Percentiles rank a stretch among this genome's conserved stretches.
Conservation (phyloP, 2,888 invertebrate genomes). For the Phasia obesa region DNA sequence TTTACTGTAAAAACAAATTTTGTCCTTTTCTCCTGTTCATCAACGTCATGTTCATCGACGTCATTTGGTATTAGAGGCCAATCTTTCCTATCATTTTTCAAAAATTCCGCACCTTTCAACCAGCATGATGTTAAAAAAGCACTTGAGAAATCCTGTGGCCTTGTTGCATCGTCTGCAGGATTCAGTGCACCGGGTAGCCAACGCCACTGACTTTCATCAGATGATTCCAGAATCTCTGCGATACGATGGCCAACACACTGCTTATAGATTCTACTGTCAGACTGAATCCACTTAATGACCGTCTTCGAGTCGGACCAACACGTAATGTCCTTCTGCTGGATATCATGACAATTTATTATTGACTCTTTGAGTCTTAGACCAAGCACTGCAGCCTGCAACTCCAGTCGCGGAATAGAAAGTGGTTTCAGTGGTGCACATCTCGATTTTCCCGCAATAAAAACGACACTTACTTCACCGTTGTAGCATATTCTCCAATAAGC, state of each 20-base stretch:
- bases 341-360: constrained; percentile 1
- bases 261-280: constrained; percentile 33
- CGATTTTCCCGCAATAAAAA: constrained; percentile 48
- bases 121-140: constrained; percentile 7
- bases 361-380: constrained; percentile 40
- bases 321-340: constrained; percentile 13
- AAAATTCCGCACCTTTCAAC: constrained; percentile 31
- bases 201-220: constrained; percentile 21
- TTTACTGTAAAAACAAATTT: constrained; percentile 16
- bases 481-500: constrained; percentile 42
- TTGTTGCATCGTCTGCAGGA: constrained; percentile 30
- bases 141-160: constrained; percentile 18
- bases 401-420: constrained; percentile 51
- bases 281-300: constrained; percentile 20
- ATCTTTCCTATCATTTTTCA: not conserved
- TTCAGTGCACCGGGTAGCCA: constrained; percentile 39
- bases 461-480: constrained; percentile 10
- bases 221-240: constrained; percentile 17
- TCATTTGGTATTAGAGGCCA: constrained; percentile 22
- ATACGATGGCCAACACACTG: constrained; percentile 31
- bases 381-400: constrained; percentile 41
- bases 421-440: constrained; percentile 42
- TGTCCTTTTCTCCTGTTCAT: constrained; percentile 6
- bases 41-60: constrained; percentile 6
- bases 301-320: constrained; percentile 1